Percentiles rank a stretch among this genome's conserved stretches.
Conservation (phyloP, 2,888 invertebrate genomes). For the Phyto melanocephala region DNA sequence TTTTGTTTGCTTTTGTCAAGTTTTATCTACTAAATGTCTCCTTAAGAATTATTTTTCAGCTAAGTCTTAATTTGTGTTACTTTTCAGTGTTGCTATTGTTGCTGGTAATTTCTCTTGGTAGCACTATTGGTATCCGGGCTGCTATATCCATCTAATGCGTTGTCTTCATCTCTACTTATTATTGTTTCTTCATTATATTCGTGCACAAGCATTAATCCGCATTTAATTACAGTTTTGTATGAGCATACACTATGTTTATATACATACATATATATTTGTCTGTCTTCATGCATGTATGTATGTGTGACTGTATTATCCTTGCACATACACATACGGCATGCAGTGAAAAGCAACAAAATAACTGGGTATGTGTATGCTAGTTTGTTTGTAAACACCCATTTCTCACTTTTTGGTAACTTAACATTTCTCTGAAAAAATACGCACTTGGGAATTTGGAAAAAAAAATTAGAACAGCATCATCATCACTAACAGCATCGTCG, state of each 20-base stretch:
- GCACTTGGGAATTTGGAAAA: slow-evolving; percentile 52
- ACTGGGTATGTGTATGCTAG: slow-evolving; percentile 4
- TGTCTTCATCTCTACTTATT: slow-evolving; percentile 21
- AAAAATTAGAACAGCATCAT: slow-evolving; percentile 24
- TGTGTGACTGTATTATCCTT: background rate
- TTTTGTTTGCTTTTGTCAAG: background rate
- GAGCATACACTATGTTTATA: background rate
- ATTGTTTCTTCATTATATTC: slow-evolving; percentile 54
- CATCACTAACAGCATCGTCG: slow-evolving; percentile 8
- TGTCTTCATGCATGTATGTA: background rate
- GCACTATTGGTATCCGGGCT: background rate
- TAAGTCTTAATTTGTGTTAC: slow-evolving; percentile 40
- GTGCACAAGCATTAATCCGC: slow-evolving; percentile 59
- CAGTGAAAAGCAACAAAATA: background rate
- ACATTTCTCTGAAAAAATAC: slow-evolving; percentile 43
- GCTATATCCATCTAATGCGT: background rate
- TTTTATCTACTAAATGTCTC: slow-evolving; percentile 32
- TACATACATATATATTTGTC: background rate
- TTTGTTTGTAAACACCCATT: slow-evolving; percentile 31
- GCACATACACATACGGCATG: background rate
- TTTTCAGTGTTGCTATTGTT: slow-evolving; percentile 10
- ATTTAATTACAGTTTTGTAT: slow-evolving; percentile 58
- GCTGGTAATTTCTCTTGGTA: background rate
- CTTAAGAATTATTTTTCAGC: slow-evolving; percentile 31
- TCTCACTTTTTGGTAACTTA: slow-evolving; percentile 48